These are phyloP conservation scores for Baccha elongata DNA, from an alignment of 2,888 invertebrate genomes.

Conservation along the genomic window DNA sequence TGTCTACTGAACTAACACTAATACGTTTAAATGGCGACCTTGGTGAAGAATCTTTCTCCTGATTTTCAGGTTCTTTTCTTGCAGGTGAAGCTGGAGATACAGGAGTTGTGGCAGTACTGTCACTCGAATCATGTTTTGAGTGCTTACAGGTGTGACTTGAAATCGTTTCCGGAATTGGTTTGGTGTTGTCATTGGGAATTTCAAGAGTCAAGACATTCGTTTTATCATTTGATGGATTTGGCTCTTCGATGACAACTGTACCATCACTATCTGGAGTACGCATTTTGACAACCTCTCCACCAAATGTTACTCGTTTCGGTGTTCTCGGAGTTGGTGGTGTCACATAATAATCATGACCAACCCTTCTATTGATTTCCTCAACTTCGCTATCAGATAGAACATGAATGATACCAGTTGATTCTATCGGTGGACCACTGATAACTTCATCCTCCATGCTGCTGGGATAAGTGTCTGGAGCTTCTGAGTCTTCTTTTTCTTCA, in stretches of 20 bases:
- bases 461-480: conserved; percentile 73
- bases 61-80: conserved; percentile 30
- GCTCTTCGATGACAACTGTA: conserved; percentile 76
- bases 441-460: conserved; percentile 76
- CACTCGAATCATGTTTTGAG: conserved; percentile 21
- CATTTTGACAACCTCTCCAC: conserved; percentile 93
- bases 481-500: conserved; percentile 83
- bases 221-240: conserved; percentile 62
- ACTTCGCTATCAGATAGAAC: conserved; percentile 86
- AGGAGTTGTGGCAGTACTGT: conserved; percentile 40
- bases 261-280: conserved; percentile 93
- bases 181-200: conserved; percentile 81
- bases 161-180: conserved; percentile 75
- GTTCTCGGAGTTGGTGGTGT: conserved; percentile 83
- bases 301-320: conserved; percentile 90
- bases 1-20: conserved; percentile 83
- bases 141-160: conserved; percentile 6
- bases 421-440: conserved; percentile 81
- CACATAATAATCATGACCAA: conserved; percentile 58
- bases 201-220: conserved; percentile 78
- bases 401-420: conserved; percentile 83
- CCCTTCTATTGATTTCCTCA: conserved; percentile 82
- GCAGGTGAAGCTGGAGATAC: conserved; percentile 71
- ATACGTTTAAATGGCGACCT: conserved; percentile 78
- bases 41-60: conserved; percentile 75